Evolutionary conservation across 2,888 invertebrate genomes (phyloP).

Genomic region (Caenorhabditis japonica): DNA sequence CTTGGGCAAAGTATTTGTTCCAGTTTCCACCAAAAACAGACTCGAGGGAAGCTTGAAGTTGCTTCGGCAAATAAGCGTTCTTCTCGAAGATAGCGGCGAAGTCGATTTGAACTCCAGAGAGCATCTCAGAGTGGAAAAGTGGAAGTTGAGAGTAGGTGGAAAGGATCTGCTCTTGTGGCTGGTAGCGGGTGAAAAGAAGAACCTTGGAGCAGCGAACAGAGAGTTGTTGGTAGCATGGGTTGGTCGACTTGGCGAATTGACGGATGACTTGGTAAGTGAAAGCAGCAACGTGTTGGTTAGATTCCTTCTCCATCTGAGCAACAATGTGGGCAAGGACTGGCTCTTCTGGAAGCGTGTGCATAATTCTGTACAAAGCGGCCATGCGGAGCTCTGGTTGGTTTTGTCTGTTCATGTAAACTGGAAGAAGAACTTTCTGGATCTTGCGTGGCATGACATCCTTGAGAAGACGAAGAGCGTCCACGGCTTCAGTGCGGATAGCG

Average conservation of each 20-base stretch:
- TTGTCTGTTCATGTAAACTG: conserved; percentile 66
- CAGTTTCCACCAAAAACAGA: conserved; percentile 60
- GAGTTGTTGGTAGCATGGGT: conserved; percentile 61
- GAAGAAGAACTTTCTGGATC: conserved; percentile 65
- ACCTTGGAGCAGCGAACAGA: conserved; percentile 36
- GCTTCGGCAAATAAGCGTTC: conserved; percentile 59
- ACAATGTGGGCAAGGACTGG: conserved; percentile 66
- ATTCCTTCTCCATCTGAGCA: conserved; percentile 57
- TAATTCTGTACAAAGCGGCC: conserved; percentile 64
- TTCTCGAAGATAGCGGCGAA: conserved; percentile 64
- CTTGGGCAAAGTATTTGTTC: conserved; percentile 62
- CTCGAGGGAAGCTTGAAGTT: conserved; percentile 55
- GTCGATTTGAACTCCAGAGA: conserved; percentile 59
- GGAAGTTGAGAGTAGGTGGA: conserved; percentile 56
- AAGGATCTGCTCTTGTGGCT: conserved; percentile 43
- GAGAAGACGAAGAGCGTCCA: conserved; percentile 69
- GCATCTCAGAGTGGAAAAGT: conserved; percentile 54
- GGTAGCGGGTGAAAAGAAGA: conserved; percentile 45
- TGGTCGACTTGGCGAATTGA: conserved; percentile 57
- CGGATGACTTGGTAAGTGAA: conserved; percentile 65
- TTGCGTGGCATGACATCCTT: conserved; percentile 54
- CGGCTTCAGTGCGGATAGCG: conserved; percentile 67
- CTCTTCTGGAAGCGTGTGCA: conserved; percentile 64
- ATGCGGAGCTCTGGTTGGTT: conserved; percentile 69
- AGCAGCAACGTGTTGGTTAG: conserved; percentile 63